Conservation (phyloP, 2,113 vertebrate genomes). For the Thalassarche chlororhynchos region DNA sequence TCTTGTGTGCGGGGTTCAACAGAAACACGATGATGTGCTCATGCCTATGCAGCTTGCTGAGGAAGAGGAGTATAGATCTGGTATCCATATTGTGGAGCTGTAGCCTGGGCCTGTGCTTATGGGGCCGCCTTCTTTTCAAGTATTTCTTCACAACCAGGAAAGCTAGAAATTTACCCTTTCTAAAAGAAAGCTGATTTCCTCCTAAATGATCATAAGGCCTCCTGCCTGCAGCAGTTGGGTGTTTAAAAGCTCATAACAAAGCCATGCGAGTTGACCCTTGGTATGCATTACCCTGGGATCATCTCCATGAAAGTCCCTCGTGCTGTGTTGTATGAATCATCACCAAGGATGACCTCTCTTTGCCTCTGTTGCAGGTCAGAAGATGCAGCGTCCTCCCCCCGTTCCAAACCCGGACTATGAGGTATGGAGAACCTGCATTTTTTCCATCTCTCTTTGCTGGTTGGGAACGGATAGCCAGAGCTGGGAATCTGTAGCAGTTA, state of each 20-base stretch:
- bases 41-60: neutral
- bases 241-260: neutral
- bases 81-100: neutral
- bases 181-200: neutral
- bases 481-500: neutral
- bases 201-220: neutral
- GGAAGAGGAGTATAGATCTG: neutral
- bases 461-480: neutral
- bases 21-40: neutral
- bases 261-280: rapidly evolving
- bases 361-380: conserved; percentile 60
- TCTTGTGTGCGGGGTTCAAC: neutral
- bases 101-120: neutral
- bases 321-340: neutral
- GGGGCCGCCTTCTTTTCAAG: neutral
- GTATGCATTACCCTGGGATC: too few species aligned
- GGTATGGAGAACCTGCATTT: conserved; percentile 41
- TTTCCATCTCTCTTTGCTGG: neutral
- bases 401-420: conserved; percentile 83
- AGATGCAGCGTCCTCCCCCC: conserved; percentile 75
- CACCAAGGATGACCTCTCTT: neutral
- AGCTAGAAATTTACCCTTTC: neutral
- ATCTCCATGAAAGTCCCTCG: rapidly evolving
- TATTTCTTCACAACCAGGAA: neutral
- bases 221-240: neutral